Percentiles rank a stretch among this genome's conserved stretches.
Conservation (phyloP, 2,888 invertebrate species). For the Notodonta ziczac region DNA sequence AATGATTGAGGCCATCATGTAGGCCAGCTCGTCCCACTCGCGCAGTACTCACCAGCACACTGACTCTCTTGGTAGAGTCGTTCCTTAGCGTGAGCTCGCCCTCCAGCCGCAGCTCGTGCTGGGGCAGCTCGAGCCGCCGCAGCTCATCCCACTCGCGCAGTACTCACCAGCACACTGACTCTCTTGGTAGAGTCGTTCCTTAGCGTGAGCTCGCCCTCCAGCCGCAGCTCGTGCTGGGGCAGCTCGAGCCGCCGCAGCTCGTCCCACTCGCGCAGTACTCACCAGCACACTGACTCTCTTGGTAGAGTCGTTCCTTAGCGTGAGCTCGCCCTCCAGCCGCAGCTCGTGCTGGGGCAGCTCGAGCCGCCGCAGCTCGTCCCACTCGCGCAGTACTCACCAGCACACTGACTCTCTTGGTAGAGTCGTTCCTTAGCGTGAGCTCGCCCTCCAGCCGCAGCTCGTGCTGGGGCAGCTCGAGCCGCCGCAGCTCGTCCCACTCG, state of each 20-base stretch:
- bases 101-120: conserved; percentile 60
- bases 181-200: conserved; percentile 71
- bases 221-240: conserved; percentile 52
- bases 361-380: not conserved
- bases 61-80: conserved; percentile 68
- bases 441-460: conserved; percentile 66
- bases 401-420: conserved; percentile 67
- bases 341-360: conserved; percentile 64
- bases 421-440: conserved; percentile 63
- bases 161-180: conserved; percentile 50
- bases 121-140: conserved; percentile 61
- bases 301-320: no score
- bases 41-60: conserved; percentile 58
- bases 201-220: conserved; percentile 67
- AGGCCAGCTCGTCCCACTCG: conserved; percentile 48
- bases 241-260: conserved; percentile 45
- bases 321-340: conserved; percentile 55
- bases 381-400: conserved; percentile 44
- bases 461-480: conserved; percentile 62
- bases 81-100: conserved; percentile 65
- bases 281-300: no score
- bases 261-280: no score
- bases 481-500: conserved; percentile 32
- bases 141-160: conserved; percentile 65
- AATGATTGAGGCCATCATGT: no score